Base-by-base conservation (phyloP, 2,888 invertebrate genomes). In the Drosophila borealis region DNA sequence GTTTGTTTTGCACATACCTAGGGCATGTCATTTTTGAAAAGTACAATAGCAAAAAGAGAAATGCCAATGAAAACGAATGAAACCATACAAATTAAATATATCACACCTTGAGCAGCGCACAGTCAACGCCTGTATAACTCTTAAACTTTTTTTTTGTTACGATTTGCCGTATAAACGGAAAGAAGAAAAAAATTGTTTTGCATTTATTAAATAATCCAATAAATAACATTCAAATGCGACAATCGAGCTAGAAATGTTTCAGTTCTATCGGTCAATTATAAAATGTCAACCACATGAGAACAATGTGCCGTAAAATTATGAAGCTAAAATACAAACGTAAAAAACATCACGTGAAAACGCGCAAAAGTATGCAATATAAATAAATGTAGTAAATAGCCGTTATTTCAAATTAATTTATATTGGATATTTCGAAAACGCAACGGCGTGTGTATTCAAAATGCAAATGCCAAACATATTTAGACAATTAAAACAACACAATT, bases 11-110 rank as follows among this genome's bases (percentile, higher is more conserved):
- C 59, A 49, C 53, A 48, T 74, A 72, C 49, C 59, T 59, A 9
- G 54, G 50, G 34, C 66, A 48, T 79, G 83, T 74, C 88, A 84
- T 68, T 69, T 88, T 85, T 80, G 80, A 83, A 85, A 89, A 77
- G 84, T 78, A 60, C 78, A 74, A 73, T 67, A 55, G 70, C 50
- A 80, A 64, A 80, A 62, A 68, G 78, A 78, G 66, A 71, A 87
- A 80, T 89, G 85, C 78, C 82, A 83, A 88, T 88, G 86, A 88
- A 82, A 84, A 61, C 75, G 72, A 84, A 88, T 77, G 90, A 89
- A 89, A 80, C 89, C 89, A 57, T 90, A 90, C 67, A 84, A 89
- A 77, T 80, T 62, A 77, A 78, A 86, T 84, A 80, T 88, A 90
- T 90, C 88, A 88, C 84, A 83, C 84, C 80, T 86, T 78, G 80